phyloP scores from a whole-genome alignment of 1,140 invertebrate species.

The Zaprionus lachaisei region DNA sequence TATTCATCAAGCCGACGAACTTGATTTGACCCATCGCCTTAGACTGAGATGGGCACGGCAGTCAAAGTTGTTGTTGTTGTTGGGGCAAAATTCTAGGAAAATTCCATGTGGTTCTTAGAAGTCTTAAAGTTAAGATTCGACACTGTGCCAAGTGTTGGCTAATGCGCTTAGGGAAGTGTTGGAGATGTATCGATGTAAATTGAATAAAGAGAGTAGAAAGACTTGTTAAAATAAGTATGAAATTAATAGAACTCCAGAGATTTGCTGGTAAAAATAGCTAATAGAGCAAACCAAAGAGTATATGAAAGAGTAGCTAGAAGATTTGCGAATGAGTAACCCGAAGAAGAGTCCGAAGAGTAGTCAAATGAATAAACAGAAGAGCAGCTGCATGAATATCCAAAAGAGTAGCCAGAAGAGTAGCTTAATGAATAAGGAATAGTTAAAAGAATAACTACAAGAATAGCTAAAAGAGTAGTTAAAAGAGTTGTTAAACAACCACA shows the following conservation, averaged over 20 bases:
- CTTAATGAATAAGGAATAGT: background rate
- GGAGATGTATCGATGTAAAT: background rate
- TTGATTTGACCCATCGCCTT: conserved; percentile 34
- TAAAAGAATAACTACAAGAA: too few species aligned
- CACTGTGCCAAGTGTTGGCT: background rate
- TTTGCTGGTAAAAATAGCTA: too few species aligned
- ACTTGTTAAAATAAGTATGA: too few species aligned
- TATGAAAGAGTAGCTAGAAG: background rate
- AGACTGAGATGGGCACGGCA: background rate
- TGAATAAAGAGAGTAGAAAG: too few species aligned
- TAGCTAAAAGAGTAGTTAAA: too few species aligned
- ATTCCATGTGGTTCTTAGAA: background rate
- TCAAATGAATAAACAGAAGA: background rate
- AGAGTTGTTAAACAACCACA: too few species aligned
- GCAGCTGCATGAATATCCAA: background rate
- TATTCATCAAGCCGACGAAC: conserved; percentile 27
- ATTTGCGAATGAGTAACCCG: too few species aligned
- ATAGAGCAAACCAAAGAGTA: background rate
- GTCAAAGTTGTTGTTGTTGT: background rate
- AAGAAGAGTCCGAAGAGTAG: background rate
- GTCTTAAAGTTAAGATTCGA: background rate
- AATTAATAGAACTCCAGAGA: too few species aligned
- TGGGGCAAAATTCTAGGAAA: background rate
- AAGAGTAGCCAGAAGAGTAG: background rate
- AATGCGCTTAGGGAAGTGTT: background rate